Evolutionary conservation across 2,797 vertebrate genomes (phyloP).

Genomic region (Rhynchonycteris naso): DNA sequence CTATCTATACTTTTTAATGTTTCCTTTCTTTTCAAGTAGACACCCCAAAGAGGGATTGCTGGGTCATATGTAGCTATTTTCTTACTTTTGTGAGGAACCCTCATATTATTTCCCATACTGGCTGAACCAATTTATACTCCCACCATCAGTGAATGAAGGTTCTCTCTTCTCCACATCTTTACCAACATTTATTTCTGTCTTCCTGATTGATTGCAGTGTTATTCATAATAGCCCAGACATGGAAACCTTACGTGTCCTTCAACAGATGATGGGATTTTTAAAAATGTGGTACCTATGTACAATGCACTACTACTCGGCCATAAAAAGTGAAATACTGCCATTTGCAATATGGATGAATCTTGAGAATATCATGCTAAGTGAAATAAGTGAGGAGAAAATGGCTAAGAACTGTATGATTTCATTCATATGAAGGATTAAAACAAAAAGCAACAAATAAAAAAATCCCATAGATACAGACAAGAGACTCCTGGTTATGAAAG

Average conservation of each 20-base stretch:
- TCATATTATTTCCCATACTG: not conserved
- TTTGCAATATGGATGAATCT: not conserved
- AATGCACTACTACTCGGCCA: not conserved
- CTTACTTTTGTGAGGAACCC: not conserved
- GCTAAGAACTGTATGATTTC: not conserved
- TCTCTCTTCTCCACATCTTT: not conserved
- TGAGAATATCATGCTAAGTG: not conserved
- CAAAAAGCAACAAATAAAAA: not conserved
- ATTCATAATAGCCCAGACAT: not conserved
- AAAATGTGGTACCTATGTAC: not conserved
- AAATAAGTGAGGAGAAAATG: not conserved
- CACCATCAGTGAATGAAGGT: not conserved
- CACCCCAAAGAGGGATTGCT: not conserved
- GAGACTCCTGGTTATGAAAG: not conserved
- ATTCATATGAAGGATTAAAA: not conserved
- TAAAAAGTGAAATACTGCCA: not conserved
- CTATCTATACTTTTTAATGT: too few relatives aligned
- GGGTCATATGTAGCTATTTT: not conserved
- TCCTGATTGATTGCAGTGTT: not conserved
- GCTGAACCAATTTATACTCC: not conserved
- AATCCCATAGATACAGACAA: not conserved
- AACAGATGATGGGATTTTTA: not conserved
- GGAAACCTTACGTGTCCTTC: not conserved
- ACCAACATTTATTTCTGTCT: not conserved
- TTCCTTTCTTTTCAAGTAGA: not conserved